These are phyloP conservation scores for Scaptomyza pallida DNA, from an alignment of 1,140 invertebrate species.

Conservation along the genomic window DNA sequence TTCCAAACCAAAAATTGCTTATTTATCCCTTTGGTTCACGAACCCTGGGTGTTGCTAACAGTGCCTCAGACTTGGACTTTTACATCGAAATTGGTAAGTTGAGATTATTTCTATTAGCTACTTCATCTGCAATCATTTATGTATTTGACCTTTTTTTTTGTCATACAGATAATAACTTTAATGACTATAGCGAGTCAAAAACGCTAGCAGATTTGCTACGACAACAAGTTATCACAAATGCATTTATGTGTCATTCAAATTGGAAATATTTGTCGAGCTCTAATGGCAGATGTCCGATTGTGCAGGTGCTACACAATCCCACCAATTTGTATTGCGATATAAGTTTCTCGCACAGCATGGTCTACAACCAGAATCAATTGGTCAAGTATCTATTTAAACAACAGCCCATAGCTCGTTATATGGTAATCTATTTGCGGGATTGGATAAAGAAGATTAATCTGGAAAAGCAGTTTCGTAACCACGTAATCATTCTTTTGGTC, in stretches of 20 bases:
- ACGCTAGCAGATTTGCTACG: not conserved
- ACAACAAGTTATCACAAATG: not conserved
- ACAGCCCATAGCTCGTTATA: conserved; percentile 53
- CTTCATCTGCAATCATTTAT: too few relatives aligned
- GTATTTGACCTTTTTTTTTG: too few relatives aligned
- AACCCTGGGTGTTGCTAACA: conserved; percentile 22
- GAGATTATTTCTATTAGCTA: not conserved
- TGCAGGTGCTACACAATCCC: not conserved
- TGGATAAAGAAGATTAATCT: conserved; percentile 12
- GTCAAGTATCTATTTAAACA: conserved; percentile 44
- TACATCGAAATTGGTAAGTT: conserved; percentile 22
- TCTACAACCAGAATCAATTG: conserved; percentile 32
- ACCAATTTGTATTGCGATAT: conserved; percentile 30
- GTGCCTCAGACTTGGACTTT: conserved; percentile 35
- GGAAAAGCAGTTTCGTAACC: conserved; percentile 8
- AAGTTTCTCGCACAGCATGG: conserved; percentile 5
- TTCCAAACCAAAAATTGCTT: not conserved
- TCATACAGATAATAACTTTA: conserved; percentile 4
- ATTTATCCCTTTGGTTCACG: conserved; percentile 37
- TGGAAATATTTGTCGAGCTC: not conserved
- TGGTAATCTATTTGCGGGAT: conserved; percentile 39
- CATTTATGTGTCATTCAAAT: not conserved
- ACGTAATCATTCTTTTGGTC: conserved; percentile 39
- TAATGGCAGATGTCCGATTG: conserved; percentile 23
- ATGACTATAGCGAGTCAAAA: not conserved